Base-by-base conservation (phyloP, 2,797 vertebrate species). In the Sebastes oblongus region DNA sequence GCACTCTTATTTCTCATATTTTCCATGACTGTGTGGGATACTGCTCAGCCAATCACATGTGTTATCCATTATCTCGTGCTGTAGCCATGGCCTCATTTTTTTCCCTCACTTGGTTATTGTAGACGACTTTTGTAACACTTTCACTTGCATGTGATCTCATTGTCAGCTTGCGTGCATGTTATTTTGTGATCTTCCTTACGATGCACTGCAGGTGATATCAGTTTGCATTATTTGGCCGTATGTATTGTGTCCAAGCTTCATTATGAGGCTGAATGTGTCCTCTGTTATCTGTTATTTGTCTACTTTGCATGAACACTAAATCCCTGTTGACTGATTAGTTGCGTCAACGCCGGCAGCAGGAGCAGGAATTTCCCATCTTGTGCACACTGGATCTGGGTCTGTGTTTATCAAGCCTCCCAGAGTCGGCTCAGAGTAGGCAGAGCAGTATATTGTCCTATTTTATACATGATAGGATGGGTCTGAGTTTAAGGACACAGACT, bases 41-140 rank as follows among this genome's bases (percentile, higher is more conserved):
- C 78, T 75, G 75, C 70, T 61, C 78, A 85, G 86, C 91, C 88
- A 89, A 91, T 93, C 86, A 88, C 93, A 94, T 92, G 91, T 94
- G 93, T 88, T 94, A 82, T 85, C 91, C 90, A 95, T 94, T 94
- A 94, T 93, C 90, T 92, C 3, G 73, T 75, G 82, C 88, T 91
- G 86, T 59, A 92, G 91, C 89, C 86, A 86, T 90, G 82, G 89
- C 86, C 88, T 89, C 34, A 13, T 80, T 72, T 67, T 84, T 46
- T 81, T 82, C 32, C 2, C 71, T 64, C 54, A 10, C 74, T 82
- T 75, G 66, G 70, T 86, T 92, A 77, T 86, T 86, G 72, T 78
- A 68, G 85, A 77, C 3, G 13, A 71, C 75, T 88, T 42, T 86
- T 80, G 65, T 76, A 80, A 80, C 65, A 77, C 66, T 82, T 70